Percentiles rank a stretch among this genome's conserved stretches.
Evolutionary conservation across 1,140 invertebrate genomes (phyloP).

Genomic region (Wasmannia auropunctata): DNA sequence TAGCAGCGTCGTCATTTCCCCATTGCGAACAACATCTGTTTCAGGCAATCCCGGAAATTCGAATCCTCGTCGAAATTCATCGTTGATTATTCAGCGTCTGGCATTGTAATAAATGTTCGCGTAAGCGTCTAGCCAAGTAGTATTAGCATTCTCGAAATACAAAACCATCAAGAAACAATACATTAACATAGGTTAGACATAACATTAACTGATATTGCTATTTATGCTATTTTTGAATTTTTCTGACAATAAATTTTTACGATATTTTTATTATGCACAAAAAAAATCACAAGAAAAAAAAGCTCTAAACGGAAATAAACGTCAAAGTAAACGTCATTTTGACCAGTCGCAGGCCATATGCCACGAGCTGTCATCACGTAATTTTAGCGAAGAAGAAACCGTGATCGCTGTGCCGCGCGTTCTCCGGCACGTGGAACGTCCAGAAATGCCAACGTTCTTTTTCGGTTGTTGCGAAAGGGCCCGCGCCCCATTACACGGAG

Average conservation of each 20-base stretch:
- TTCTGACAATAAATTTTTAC: neutral
- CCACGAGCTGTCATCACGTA: neutral
- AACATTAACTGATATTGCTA: neutral
- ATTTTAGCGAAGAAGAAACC: slow-evolving; percentile 59
- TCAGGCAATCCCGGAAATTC: slow-evolving; percentile 56
- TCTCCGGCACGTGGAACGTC: slow-evolving; percentile 67
- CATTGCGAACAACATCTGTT: slow-evolving; percentile 52
- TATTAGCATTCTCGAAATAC: slow-evolving; percentile 67
- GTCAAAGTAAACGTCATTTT: slow-evolving; percentile 1
- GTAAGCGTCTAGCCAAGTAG: slow-evolving; percentile 68
- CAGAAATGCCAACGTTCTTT: slow-evolving; percentile 68
- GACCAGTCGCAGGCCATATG: neutral
- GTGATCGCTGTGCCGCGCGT: slow-evolving; percentile 21
- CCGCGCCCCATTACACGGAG: slow-evolving; percentile 42
- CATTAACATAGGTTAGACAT: neutral
- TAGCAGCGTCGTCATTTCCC: slow-evolving; percentile 24
- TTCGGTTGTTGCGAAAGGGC: slow-evolving; percentile 16
- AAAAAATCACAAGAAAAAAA: neutral
- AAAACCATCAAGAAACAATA: slow-evolving; percentile 55
- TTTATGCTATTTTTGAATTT: neutral
- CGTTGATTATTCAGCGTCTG: slow-evolving; percentile 75
- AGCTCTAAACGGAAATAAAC: neutral
- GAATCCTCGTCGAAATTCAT: slow-evolving; percentile 56
- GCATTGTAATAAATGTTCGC: neutral
- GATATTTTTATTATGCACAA: neutral